phyloP scores from a whole-genome alignment of 1,140 invertebrate species.

The Pemphigus obesinymphae region DNA sequence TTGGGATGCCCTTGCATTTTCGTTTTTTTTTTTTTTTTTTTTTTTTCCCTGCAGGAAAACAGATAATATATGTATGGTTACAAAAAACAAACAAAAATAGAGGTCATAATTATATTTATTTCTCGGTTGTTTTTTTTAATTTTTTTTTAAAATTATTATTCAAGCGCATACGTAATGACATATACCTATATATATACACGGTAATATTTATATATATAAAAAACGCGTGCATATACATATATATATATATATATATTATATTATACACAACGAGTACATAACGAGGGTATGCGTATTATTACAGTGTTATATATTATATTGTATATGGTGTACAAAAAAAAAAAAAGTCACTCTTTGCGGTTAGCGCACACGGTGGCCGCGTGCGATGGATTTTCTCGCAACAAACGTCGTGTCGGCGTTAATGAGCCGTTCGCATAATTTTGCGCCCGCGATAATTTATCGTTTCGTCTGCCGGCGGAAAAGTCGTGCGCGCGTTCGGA shows the following conservation, averaged over 20 bases:
- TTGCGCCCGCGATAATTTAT: too few species aligned
- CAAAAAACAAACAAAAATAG: neutral
- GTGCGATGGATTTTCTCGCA: neutral
- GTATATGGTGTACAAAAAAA: neutral
- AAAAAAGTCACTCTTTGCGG: neutral
- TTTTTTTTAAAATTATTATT: neutral
- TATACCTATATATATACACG: too few species aligned
- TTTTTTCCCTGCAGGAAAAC: too few species aligned
- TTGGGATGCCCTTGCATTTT: too few species aligned
- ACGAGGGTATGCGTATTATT: too few species aligned
- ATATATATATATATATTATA: too few species aligned
- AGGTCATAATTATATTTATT: neutral
- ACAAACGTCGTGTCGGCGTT: neutral
- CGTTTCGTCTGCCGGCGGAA: neutral
- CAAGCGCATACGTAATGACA: slow-evolving; percentile 5
- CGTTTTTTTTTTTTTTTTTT: too few species aligned
- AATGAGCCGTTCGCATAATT: neutral
- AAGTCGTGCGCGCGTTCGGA: too few species aligned
- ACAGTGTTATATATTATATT: too few species aligned
- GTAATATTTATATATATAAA: neutral
- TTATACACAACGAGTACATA: too few species aligned
- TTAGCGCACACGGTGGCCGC: neutral
- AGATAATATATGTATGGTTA: neutral
- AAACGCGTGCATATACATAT: neutral
- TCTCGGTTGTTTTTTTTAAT: neutral